phyloP scores from a whole-genome alignment of 2,113 vertebrate genomes.

The Corythoichthys intestinalis region DNA sequence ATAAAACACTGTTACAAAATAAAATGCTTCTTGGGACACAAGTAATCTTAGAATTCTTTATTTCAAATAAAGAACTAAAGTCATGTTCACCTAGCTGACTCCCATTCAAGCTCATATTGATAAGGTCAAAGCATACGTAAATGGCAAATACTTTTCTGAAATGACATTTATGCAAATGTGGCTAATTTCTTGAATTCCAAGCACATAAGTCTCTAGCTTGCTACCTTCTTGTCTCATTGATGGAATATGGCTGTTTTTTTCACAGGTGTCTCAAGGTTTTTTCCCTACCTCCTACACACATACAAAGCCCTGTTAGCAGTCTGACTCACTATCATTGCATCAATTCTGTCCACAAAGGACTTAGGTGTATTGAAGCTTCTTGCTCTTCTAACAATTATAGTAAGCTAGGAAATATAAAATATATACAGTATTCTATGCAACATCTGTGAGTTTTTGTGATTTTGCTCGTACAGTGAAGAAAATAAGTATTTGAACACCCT shows the following conservation, averaged over 20 bases:
- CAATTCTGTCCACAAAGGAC: background rate
- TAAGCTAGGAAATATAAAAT: background rate
- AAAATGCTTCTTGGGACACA: background rate
- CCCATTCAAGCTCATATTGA: background rate
- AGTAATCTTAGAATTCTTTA: background rate
- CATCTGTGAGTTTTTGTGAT: too few relatives aligned
- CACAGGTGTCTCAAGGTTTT: background rate
- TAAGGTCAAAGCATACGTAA: background rate
- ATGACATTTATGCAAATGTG: background rate
- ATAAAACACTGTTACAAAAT: background rate
- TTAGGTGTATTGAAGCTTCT: background rate
- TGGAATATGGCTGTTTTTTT: background rate
- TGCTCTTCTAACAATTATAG: background rate
- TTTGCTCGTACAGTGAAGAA: too few relatives aligned
- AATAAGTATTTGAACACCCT: too few relatives aligned
- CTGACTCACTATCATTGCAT: background rate
- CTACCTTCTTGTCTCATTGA: background rate
- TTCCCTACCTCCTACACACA: background rate
- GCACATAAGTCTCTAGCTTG: background rate
- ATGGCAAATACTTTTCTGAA: background rate
- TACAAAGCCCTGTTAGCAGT: background rate
- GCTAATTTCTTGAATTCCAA: background rate
- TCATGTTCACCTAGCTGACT: background rate
- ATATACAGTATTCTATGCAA: too few relatives aligned
- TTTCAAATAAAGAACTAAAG: background rate